Evolutionary conservation across 2,888 invertebrate genomes (phyloP), one percentile per base, ranked within the genome.

Genomic region (Lasiommata megera): DNA sequence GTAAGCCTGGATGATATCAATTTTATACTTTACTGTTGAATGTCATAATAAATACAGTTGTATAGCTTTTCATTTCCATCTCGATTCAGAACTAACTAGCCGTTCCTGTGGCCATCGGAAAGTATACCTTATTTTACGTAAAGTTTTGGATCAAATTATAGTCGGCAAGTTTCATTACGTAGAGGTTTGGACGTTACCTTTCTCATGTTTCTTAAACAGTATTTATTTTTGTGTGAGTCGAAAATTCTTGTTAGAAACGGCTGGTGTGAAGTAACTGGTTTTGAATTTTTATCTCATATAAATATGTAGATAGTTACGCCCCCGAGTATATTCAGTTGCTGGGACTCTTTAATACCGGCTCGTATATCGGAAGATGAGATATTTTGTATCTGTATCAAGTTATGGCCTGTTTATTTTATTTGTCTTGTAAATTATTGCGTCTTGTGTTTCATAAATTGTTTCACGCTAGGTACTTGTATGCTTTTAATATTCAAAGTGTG

Each of bases 231-330:
- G 86, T 84, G 81, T 77, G 82, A 82, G 83, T 80, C 84, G 73
- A 83, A 70, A 88, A 88, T 88, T 88, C 86, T 88, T 86, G 88
- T 88, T 88, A 88, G 88, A 87, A 82, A 76, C 80, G 73, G 77
- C 78, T 79, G 81, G 78, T 79, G 77, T 77, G 80, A 74, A 71
- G 73, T 66, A 88, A 88, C 87, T 72, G 88, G 88, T 88, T 89
- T 79, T 66, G 74, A 80, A 80, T 78, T 79, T 67, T 82, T 85
- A 81, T 80, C 80, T 83, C 77, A 77, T 81, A 82, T 84, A 82
- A 80, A 83, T 83, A 85, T 82, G 83, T 83, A 80, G 82, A 84
- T 82, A 82, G 82, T 79, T 69, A 86, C 87, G 85, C 86, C 83
- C 79, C 74, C 78, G 73, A 80, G 76, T 77, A 81, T 80, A 83